Evolutionary conservation across 2,113 vertebrate species (phyloP).

Genomic region (Prunella himalayana): DNA sequence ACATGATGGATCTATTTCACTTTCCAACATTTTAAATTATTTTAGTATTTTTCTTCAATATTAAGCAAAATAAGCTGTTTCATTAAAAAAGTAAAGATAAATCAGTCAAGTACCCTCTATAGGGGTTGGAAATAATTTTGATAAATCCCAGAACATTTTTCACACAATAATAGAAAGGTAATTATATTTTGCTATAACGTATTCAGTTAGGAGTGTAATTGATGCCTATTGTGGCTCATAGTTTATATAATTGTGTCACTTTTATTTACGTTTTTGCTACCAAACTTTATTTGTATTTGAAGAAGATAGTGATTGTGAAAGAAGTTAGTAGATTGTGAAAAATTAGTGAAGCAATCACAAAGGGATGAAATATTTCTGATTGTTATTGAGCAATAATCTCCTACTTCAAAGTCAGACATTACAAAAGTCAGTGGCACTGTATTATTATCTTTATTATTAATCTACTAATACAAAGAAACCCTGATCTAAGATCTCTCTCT

Average conservation of each 20-base stretch:
- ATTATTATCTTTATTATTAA: slow-evolving; percentile 70
- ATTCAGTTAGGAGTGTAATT: not conserved
- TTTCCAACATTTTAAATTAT: not conserved
- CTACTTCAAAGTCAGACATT: slow-evolving; percentile 60
- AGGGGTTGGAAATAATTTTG: not conserved
- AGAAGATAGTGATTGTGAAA: not conserved
- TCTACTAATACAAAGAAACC: slow-evolving; percentile 40
- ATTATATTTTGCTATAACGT: not conserved
- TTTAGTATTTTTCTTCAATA: not conserved
- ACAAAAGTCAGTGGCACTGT: slow-evolving; percentile 43
- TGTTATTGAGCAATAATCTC: slow-evolving; percentile 23
- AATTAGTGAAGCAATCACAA: slow-evolving; percentile 37
- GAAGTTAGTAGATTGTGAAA: not conserved
- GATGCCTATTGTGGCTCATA: not conserved
- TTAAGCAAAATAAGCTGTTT: not conserved
- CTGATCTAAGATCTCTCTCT: slow-evolving; percentile 52
- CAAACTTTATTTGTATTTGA: not conserved
- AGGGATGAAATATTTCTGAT: slow-evolving; percentile 37
- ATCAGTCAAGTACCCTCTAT: not conserved
- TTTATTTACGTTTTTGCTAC: not conserved
- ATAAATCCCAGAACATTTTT: not conserved
- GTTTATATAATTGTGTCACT: not conserved
- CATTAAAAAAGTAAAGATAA: not conserved
- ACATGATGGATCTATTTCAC: not conserved
- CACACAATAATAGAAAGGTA: not conserved